Evolutionary conservation across 2,888 invertebrate genomes (phyloP), one percentile per base, ranked within the genome.

Genomic region (Drosophila nr. perissopoda): DNA sequence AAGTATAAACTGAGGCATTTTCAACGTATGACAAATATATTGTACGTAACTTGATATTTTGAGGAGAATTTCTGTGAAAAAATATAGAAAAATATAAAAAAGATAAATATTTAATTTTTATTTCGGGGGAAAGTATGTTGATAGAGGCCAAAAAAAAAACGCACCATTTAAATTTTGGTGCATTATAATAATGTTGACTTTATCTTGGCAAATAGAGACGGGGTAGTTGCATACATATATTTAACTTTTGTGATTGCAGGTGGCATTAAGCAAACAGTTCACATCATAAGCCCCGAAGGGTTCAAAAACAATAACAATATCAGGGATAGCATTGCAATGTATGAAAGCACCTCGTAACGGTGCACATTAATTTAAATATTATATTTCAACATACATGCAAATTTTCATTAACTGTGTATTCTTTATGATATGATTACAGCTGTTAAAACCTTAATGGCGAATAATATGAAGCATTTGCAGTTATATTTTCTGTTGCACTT

Each of bases 41-140:
- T 91, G 91, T 91, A 91, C 92, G 92, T 91, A 91, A 91, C 87
- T 89, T 90, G 87, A 91, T 91, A 91, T 91, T 91, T 91, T 91
- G 91, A 91, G 89, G 91, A 91, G 90, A 91, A 90, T 90, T 91
- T 91, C 91, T 91, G 90, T 91, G 91, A 91, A 45, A 90, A 90
- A 88, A 81, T 73, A 80, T 78, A 79, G 77, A 78, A 78, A 87
- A 79, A 80, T 78, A 78, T 78, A 80, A 87, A 80, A 82, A 82
- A n/a, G 66, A 59, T 56, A 57, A 18, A 48, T 33, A 57, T 48
- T 29, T 53, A 34, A 75, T 80, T 83, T 86, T 82, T 72, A 80
- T 82, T 85, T 80, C 16, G 45, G 51, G 56, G 56, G 11, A 27
- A 48, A 42, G 0, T 7, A 25, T 16, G 1, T 21, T 21, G 13